Evolutionary conservation across 2,797 vertebrate genomes (phyloP).

Genomic region (Spondyliosoma cantharus): DNA sequence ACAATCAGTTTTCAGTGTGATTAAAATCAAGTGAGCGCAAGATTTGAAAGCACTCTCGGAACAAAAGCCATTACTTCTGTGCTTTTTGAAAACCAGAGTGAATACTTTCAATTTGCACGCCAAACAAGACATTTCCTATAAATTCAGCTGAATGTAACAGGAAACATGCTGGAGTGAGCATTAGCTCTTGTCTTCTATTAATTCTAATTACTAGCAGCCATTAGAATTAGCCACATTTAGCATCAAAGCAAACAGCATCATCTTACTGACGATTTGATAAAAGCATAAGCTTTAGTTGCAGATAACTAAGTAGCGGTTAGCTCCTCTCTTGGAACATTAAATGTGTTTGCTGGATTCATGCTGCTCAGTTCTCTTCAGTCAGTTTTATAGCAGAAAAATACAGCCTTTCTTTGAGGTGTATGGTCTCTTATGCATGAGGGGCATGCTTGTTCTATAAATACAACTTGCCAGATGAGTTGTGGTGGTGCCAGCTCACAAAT

Average conservation of each 20-base stretch:
- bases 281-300: constrained; percentile 13
- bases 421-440: constrained; percentile 1
- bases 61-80: constrained; percentile 33
- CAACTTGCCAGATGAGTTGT: neutral
- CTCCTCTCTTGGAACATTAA: constrained; percentile 1
- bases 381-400: neutral
- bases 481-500: neutral
- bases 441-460: neutral
- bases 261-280: constrained; percentile 24
- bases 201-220: neutral
- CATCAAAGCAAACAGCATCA: constrained; percentile 6
- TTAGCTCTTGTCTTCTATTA: neutral
- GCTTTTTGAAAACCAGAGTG: constrained; percentile 29
- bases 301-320: constrained; percentile 1
- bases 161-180: neutral
- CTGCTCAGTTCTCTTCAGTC: constrained; percentile 7
- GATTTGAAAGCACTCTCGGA: constrained; percentile 24
- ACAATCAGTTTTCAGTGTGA: constrained; percentile 26
- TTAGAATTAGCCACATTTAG: constrained; percentile 23
- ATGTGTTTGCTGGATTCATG: neutral
- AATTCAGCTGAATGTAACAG: constrained; percentile 8
- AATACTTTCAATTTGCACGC: constrained; percentile 47
- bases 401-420: constrained; percentile 3
- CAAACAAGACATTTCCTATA: constrained; percentile 6
- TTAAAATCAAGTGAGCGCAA: constrained; percentile 36